Conservation (phyloP, 2,797 vertebrate genomes). For the Sebastes goodei region DNA sequence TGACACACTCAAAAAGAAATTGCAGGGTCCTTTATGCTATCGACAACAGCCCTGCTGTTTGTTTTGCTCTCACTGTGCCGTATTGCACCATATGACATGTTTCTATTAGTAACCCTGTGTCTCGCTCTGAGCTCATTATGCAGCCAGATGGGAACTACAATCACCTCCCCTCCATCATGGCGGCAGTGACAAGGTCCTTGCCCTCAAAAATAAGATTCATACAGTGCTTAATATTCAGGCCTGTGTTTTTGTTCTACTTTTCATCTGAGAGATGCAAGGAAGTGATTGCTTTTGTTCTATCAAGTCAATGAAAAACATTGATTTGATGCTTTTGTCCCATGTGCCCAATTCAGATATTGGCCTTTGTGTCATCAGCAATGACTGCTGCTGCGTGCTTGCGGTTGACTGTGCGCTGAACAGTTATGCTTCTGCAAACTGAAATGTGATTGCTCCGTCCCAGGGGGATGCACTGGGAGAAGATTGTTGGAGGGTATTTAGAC, state of each 20-base stretch:
- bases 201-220: conserved; percentile 45
- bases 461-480: conserved; percentile 1
- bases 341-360: conserved; percentile 33
- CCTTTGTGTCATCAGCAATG: conserved; percentile 53
- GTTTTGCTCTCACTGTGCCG: conserved; percentile 18
- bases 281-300: conserved; percentile 52
- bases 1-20: conserved; percentile 27
- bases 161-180: conserved; percentile 55
- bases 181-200: conserved; percentile 51
- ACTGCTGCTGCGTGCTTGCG: conserved; percentile 13
- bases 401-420: conserved; percentile 18
- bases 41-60: conserved; percentile 6
- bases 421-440: conserved; percentile 14
- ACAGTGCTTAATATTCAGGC: background rate
- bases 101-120: conserved; percentile 38
- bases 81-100: conserved; percentile 19
- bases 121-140: conserved; percentile 54
- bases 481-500: background rate
- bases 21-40: conserved; percentile 8
- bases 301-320: conserved; percentile 41
- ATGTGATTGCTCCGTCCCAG: conserved; percentile 15
- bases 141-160: conserved; percentile 56
- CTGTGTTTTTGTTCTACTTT: conserved; percentile 33
- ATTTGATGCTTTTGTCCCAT: conserved; percentile 48
- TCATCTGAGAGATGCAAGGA: conserved; percentile 27